phyloP scores from a whole-genome alignment of 2,113 vertebrate genomes.

The Cettia cetti region DNA sequence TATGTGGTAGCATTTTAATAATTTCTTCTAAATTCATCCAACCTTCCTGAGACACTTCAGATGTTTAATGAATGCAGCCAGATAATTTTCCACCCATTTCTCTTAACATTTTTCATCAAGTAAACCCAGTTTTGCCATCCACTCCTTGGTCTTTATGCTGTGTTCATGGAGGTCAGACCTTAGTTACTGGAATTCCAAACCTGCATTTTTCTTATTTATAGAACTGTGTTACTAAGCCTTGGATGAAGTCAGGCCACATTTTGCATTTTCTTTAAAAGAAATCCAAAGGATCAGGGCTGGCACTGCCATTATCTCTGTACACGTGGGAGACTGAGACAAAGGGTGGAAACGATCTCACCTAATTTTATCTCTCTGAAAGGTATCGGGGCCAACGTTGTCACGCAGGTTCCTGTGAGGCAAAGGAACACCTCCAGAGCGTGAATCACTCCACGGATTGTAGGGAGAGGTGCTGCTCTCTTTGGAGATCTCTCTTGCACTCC shows the following conservation, averaged over 20 bases:
- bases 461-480: neutral
- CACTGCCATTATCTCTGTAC: neutral
- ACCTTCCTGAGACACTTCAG: neutral
- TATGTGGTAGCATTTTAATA: slow-evolving; percentile 1
- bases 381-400: neutral
- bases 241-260: neutral
- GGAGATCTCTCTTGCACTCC: neutral
- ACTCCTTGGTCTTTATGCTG: neutral
- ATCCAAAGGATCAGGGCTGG: neutral
- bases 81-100: neutral
- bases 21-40: slow-evolving; percentile 28
- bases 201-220: neutral
- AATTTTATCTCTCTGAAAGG: neutral
- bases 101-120: neutral
- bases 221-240: neutral
- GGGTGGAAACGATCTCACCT: neutral
- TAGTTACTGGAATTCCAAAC: neutral
- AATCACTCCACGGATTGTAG: neutral
- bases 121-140: neutral
- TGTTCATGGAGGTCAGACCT: neutral
- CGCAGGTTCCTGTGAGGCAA: neutral
- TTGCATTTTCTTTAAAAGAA: neutral
- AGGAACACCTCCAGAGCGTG: slow-evolving; percentile 12
- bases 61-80: neutral
- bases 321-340: neutral